A percentile compares a stretch with the other conserved stretches of the same genome.
Conservation (phyloP, 2,113 vertebrate genomes). For the Phoxinus phoxinus region DNA sequence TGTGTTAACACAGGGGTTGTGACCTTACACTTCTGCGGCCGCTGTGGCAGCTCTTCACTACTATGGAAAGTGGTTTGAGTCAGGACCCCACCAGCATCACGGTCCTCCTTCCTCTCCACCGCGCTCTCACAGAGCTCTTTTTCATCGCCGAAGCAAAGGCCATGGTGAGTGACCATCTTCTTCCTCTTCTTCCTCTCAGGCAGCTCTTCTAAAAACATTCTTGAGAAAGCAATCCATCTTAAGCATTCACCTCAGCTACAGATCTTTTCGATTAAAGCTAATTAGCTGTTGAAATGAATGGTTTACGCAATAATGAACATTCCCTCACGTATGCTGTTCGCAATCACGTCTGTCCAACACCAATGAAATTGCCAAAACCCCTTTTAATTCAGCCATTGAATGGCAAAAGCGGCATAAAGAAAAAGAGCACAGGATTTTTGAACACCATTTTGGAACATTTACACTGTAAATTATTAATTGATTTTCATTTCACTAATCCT, state of each 20-base stretch:
- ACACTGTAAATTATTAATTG: background rate
- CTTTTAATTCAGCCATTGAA: too few species aligned
- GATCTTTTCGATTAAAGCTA: too few species aligned
- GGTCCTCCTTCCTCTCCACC: slow-evolving; percentile 91
- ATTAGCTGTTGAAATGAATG: too few species aligned
- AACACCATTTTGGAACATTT: too few species aligned
- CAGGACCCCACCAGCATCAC: slow-evolving; percentile 84
- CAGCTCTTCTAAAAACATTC: background rate
- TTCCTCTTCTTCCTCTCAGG: background rate
- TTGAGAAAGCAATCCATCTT: background rate
- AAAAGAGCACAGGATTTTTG: too few species aligned
- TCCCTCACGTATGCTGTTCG: too few species aligned
- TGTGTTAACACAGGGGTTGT: slow-evolving; percentile 79
- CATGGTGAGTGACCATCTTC: slow-evolving; percentile 76
- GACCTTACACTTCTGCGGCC: slow-evolving; percentile 90
- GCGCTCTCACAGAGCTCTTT: slow-evolving; percentile 95
- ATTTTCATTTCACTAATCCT: too few species aligned
- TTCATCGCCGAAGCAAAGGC: slow-evolving; percentile 90
- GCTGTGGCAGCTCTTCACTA: slow-evolving; percentile 91
- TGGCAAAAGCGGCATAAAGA: background rate
- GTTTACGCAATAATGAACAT: too few species aligned
- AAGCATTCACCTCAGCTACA: too few species aligned
- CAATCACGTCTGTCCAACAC: too few species aligned
- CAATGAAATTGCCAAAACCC: too few species aligned
- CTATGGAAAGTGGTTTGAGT: slow-evolving; percentile 86